Evolutionary conservation across 2,797 vertebrate genomes (phyloP).

Genomic region (Gymnodraco acuticeps): DNA sequence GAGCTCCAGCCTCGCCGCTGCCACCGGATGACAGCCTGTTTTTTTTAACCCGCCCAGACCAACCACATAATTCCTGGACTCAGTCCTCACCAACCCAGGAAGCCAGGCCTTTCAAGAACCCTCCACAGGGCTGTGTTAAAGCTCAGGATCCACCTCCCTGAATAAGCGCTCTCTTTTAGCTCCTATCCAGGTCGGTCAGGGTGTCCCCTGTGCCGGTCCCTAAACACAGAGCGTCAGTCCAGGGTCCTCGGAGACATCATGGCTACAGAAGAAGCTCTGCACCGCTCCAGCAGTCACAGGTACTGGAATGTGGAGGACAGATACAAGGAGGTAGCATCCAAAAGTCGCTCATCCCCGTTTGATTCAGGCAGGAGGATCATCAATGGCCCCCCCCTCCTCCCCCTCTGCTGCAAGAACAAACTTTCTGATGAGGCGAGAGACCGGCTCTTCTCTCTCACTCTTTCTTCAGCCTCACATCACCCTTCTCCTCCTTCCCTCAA

Average conservation of each 20-base stretch:
- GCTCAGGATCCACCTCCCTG: constrained; percentile 38
- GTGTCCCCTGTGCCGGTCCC: constrained; percentile 68
- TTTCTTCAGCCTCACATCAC: constrained; percentile 35
- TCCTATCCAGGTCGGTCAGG: constrained; percentile 81
- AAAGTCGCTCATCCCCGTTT: constrained; percentile 39
- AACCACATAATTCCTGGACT: constrained; percentile 68
- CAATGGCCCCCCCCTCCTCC: constrained; percentile 40
- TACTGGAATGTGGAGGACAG: constrained; percentile 45
- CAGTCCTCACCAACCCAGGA: constrained; percentile 43
- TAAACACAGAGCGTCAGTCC: constrained; percentile 64
- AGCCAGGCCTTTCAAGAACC: constrained; percentile 43
- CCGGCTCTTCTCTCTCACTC: constrained; percentile 16
- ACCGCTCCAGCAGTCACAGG: constrained; percentile 57
- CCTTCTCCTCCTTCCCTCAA: constrained; percentile 37
- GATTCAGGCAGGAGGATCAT: constrained; percentile 33
- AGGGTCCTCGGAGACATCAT: constrained; percentile 67
- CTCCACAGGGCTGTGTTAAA: constrained; percentile 14
- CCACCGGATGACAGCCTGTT: constrained; percentile 58
- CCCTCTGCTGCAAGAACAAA: constrained; percentile 59
- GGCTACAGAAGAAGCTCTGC: constrained; percentile 47
- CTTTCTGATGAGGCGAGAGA: constrained; percentile 54
- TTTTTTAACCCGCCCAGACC: constrained; percentile 70
- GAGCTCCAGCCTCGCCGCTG: constrained; percentile 46
- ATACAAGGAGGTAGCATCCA: constrained; percentile 39
- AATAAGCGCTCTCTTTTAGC: constrained; percentile 63